Base-by-base conservation (phyloP, 2,113 vertebrate genomes). In the Bagarius yarrelli region DNA sequence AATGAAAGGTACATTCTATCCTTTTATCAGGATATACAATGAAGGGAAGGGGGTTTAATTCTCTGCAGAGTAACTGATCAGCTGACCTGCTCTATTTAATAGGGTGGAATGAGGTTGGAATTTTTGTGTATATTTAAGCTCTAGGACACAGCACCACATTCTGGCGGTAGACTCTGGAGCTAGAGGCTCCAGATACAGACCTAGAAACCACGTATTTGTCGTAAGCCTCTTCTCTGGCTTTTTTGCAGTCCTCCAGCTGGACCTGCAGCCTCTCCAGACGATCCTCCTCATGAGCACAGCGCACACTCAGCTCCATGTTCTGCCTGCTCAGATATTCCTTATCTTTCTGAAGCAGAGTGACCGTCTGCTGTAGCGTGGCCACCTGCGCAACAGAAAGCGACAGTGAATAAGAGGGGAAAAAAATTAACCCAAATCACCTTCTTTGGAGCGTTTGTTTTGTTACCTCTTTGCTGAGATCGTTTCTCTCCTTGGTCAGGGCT, bases 181-280 rank as follows among this genome's bases (percentile, higher is more conserved):
- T n/a, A n/a, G n/a, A n/a, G n/a, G n/a, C n/a, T n/a, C 44, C 69
- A 5, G 70, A 34, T 23, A 75, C 87, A 44, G 40, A 94, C 98
- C 98, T 97, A 87, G 98, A 98, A 85, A 93, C 75, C 25, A 99
- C 91, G 2, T 99, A 99, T 96, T 95, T 99, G 86, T 99, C 97
- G 83, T 99, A 99, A 86, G 93, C 90, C 71, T 98, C 95, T 90
- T 99, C 98, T 64, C 97, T 93, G 77, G 96, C 93, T 87, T 94
- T 97, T 88, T 98, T 98, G 69, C 94, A 90, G 83, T 97, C 95
- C 78, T 99, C 97, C 76, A 99, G 92, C 84, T 99, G 98, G 36
- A 85, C 77, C 50, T 98, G 97, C 80, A 98, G 91, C 83, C 96
- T 94, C 84, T 98, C 97, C 57, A 98, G 89, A 19, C 96, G 95